A percentile compares a stretch with the other conserved stretches of the same genome.
Conservation (phyloP, 2,888 invertebrate genomes). For the Syrphus vitripennis region DNA sequence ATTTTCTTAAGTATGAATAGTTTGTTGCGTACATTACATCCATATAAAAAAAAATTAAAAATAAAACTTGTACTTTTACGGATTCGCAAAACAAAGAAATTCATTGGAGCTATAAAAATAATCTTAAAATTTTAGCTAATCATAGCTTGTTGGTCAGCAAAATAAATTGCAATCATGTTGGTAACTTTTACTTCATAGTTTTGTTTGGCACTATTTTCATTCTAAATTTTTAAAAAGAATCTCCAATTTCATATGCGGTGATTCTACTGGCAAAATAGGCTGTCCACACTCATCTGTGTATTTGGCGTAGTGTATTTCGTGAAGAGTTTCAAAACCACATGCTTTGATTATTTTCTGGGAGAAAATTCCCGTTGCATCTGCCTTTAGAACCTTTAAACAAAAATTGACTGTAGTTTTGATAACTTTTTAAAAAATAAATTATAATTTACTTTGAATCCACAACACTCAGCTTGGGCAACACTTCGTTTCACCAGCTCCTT, state of each 20-base stretch:
- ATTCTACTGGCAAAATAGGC: constrained; percentile 83
- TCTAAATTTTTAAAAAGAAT: constrained; percentile 82
- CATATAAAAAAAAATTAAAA: not conserved
- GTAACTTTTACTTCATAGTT: not conserved
- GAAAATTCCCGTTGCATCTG: constrained; percentile 90
- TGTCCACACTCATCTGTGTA: constrained; percentile 84
- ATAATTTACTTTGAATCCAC: constrained; percentile 86
- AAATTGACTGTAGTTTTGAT: not conserved
- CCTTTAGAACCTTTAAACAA: constrained; percentile 86
- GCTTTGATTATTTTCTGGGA: constrained; percentile 89
- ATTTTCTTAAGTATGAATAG: not conserved
- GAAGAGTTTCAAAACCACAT: constrained; percentile 85
- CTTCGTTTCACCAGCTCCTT: constrained; percentile 87
- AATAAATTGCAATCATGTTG: not conserved
- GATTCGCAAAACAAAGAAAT: too few relatives aligned
- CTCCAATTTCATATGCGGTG: constrained; percentile 88
- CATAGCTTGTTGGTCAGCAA: constrained; percentile 56
- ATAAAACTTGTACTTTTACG: too few relatives aligned
- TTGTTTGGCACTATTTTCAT: constrained; percentile 6
- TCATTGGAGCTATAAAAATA: not conserved
- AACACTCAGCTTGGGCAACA: constrained; percentile 85
- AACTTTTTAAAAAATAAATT: not conserved
- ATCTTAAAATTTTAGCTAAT: not conserved
- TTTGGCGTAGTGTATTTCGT: constrained; percentile 87
- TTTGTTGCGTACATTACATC: not conserved